A percentile compares a stretch with the other conserved stretches of the same genome.
Conservation (phyloP, 1,140 invertebrate genomes). For the Sminthurides bifidus region DNA sequence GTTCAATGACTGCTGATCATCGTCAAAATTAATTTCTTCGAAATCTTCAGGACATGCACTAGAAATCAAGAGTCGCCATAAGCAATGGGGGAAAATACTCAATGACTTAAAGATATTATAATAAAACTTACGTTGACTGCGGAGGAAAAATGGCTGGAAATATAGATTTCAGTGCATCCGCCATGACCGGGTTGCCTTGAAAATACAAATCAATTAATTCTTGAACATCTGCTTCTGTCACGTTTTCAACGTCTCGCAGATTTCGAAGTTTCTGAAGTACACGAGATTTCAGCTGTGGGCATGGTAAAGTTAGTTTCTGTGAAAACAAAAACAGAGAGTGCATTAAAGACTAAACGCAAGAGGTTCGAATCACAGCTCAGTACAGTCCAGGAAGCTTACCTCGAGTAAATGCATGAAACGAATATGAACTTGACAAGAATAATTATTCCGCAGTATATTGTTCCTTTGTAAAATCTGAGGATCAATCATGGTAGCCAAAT, state of each 20-base stretch:
- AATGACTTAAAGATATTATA: neutral
- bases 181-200: slow-evolving; percentile 20
- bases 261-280: slow-evolving; percentile 17
- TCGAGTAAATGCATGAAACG: slow-evolving; percentile 15
- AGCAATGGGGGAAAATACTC: neutral
- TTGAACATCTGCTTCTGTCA: slow-evolving; percentile 19
- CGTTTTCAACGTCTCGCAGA: slow-evolving; percentile 11
- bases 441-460: slow-evolving; percentile 6
- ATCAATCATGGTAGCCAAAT: slow-evolving; percentile 18
- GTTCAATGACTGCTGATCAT: slow-evolving; percentile 6
- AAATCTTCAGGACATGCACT: slow-evolving; percentile 20
- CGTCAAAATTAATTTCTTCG: slow-evolving; percentile 27
- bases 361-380: neutral
- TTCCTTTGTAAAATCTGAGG: neutral
- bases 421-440: slow-evolving; percentile 1
- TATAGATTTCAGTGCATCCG: slow-evolving; percentile 21
- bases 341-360: neutral
- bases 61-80: slow-evolving; percentile 4
- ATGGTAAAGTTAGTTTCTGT: slow-evolving; percentile 25
- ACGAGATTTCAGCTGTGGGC: slow-evolving; percentile 21
- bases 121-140: slow-evolving; percentile 15
- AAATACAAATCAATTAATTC: slow-evolving; percentile 22
- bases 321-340: neutral
- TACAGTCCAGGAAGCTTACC: no score
- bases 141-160: slow-evolving; percentile 25